These are phyloP conservation scores for Teleopsis dalmanni DNA, from an alignment of 1,140 invertebrate species.

Conservation along the genomic window DNA sequence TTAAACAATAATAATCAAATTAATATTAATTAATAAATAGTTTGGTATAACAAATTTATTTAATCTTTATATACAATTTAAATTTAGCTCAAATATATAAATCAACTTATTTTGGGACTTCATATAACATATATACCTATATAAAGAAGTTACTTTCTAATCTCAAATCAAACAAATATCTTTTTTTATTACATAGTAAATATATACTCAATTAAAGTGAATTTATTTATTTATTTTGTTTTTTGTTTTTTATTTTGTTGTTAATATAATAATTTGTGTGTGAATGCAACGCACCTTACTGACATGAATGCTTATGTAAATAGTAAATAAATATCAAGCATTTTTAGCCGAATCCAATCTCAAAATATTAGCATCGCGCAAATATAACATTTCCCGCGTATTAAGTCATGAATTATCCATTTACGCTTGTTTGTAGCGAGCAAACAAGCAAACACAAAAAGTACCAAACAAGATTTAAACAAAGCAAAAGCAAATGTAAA, in stretches of 20 bases:
- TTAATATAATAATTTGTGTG: not conserved
- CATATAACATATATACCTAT: too few species aligned
- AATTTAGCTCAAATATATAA: too few species aligned
- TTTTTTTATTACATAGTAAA: too few species aligned
- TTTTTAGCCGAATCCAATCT: conserved; percentile 24
- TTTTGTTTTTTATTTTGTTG: conserved; percentile 1
- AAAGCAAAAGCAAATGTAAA: too few species aligned
- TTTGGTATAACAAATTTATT: too few species aligned
- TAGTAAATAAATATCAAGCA: conserved; percentile 27
- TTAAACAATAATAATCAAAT: too few species aligned
- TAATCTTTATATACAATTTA: too few species aligned
- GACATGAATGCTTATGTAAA: conserved; percentile 7
- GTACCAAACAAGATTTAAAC: too few species aligned
- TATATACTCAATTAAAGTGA: not conserved
- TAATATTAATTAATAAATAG: too few species aligned
- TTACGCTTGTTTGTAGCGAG: conserved; percentile 12
- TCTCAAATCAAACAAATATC: too few species aligned
- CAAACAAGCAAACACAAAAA: not conserved
- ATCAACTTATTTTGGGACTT: too few species aligned
- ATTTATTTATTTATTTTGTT: not conserved
- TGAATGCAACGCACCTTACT: conserved; percentile 3
- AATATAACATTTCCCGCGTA: conserved; percentile 17
- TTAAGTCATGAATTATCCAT: conserved; percentile 16
- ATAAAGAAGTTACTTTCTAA: too few species aligned
- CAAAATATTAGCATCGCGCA: conserved; percentile 28